Base-by-base conservation (phyloP, 2,113 vertebrate genomes). In the Meriones unguiculatus region DNA sequence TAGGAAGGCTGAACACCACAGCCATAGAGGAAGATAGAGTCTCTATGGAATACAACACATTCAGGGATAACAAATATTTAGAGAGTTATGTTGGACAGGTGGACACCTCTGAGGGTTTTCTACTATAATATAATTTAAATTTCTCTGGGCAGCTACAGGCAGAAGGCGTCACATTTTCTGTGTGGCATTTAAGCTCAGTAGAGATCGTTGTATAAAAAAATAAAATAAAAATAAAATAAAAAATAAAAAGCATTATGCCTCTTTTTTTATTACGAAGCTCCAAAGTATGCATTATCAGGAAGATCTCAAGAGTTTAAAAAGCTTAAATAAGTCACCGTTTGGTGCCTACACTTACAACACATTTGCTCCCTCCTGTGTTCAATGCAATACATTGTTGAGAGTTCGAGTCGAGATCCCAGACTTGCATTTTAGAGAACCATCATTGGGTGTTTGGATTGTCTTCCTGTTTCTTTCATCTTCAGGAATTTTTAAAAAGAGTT, bases 341-440 rank as follows among this genome's bases (percentile, higher is more conserved):
- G 22, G 7, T 87, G 57, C 41, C 30, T 25, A 10, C 25, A 91
- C 73, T 90, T 70, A 52, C 22, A 92, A 92, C 92, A 93, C 87
- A 95, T 95, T 87, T 80, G 57, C 76, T 96, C 46, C 92, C 80
- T 90, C 80, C 95, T 90, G 90, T 62, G 81, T 95, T 85, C 52
- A 90, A n/a, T 38, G 54, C 69, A 67, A 3, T 8, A 54, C 35
- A 24, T 57, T 94, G 46, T 57, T 92, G 91, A 30, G 64, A 78
- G 6, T 70, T 73, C 67, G 69, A 90, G 32, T 91, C 17, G 22
- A 75, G 13, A 62, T 86, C 52, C 18, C 72, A 46, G 57, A 70
- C 28, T 11, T 67, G 10, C 11, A 78, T n/a, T 95, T 57, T 12
- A 28, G 22, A 28, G 5, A 14, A 35, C 0, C 50, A 5, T 5